Evolutionary conservation across 2,888 invertebrate species (phyloP).

Genomic region (Sceliomorpha sp.): DNA sequence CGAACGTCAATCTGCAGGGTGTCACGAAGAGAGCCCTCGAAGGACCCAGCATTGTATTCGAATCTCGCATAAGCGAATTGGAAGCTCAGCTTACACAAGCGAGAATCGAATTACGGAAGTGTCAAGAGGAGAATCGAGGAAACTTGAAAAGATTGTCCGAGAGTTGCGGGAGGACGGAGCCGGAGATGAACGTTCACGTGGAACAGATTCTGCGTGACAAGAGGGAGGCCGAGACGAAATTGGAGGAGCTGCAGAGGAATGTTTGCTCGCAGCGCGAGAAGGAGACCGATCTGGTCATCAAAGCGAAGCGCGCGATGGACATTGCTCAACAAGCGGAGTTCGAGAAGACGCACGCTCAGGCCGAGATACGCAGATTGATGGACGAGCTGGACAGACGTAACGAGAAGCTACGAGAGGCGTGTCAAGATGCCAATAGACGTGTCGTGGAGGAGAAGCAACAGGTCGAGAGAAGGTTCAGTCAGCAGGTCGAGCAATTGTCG

Average conservation of each 20-base stretch:
- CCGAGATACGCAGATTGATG: constrained; percentile 87
- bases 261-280: constrained; percentile 85
- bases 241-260: constrained; percentile 86
- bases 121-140: constrained; percentile 85
- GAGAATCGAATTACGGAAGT: constrained; percentile 88
- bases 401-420: constrained; percentile 87
- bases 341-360: constrained; percentile 88
- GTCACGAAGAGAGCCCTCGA: constrained; percentile 81
- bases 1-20: constrained; percentile 21
- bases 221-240: constrained; percentile 67
- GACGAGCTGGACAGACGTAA: constrained; percentile 90
- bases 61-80: constrained; percentile 90
- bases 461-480: constrained; percentile 87
- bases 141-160: constrained; percentile 74
- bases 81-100: constrained; percentile 91
- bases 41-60: constrained; percentile 90
- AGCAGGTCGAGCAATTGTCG: constrained; percentile 88
- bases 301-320: constrained; percentile 86
- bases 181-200: constrained; percentile 64
- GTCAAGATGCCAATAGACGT: constrained; percentile 87
- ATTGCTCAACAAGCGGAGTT: constrained; percentile 88
- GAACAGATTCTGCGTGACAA: constrained; percentile 70
- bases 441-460: constrained; percentile 87
- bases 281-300: constrained; percentile 84
- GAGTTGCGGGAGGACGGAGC: constrained; percentile 47